Evolutionary conservation across 2,888 invertebrate genomes (phyloP).

Genomic region (Diaprepes abbreviatus): DNA sequence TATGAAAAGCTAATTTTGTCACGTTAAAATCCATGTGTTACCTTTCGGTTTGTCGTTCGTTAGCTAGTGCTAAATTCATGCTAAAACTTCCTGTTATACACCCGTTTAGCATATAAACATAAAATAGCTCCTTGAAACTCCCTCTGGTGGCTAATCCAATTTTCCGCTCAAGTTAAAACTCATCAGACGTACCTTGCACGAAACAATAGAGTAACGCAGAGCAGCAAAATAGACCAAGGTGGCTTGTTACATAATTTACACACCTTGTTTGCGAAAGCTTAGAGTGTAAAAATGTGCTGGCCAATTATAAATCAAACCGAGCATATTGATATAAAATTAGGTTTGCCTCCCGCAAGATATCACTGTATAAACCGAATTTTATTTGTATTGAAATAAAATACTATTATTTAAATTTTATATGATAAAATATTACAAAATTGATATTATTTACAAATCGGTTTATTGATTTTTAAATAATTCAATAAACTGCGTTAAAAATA

Average conservation of each 20-base stretch:
- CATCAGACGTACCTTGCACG: conserved; percentile 30
- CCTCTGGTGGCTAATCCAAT: conserved; percentile 42
- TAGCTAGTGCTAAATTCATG: not conserved
- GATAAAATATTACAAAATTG: too few relatives aligned
- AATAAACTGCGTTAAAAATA: too few relatives aligned
- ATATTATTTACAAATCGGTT: too few relatives aligned
- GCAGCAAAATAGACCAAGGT: not conserved
- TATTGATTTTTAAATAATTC: too few relatives aligned
- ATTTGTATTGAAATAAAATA: too few relatives aligned
- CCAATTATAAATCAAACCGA: too few relatives aligned
- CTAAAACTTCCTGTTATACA: conserved; percentile 24
- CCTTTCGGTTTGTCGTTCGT: not conserved
- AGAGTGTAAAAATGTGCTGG: not conserved
- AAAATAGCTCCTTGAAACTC: conserved; percentile 28
- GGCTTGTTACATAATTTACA: not conserved
- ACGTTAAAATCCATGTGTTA: too few relatives aligned
- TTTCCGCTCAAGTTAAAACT: conserved; percentile 39
- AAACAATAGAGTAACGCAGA: conserved; percentile 29
- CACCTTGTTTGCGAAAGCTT: not conserved
- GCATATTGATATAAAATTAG: too few relatives aligned
- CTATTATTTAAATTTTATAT: too few relatives aligned
- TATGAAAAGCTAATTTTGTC: not conserved
- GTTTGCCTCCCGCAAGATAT: too few relatives aligned
- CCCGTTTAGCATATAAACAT: conserved; percentile 37
- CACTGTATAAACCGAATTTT: too few relatives aligned